Base-by-base conservation (phyloP, 2,797 vertebrate species). In the Aulostomus chinensis region DNA sequence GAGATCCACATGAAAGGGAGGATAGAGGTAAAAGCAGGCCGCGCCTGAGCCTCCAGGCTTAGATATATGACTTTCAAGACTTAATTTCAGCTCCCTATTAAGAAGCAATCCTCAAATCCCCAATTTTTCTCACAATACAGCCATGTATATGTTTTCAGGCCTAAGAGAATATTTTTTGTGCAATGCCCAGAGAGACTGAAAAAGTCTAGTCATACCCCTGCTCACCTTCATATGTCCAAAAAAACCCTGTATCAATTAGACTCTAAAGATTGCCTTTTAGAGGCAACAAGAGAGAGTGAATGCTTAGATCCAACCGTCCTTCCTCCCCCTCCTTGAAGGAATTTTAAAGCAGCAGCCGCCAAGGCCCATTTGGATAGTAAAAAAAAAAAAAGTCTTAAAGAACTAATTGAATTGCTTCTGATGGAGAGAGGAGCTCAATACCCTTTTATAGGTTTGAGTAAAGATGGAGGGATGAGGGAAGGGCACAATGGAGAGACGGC, bases 331-430 rank as follows among this genome's bases (percentile, higher is more conserved):
- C 40, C 39, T 56, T 68, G 28, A 67, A 70, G 65, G 49, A 76
- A 63, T 78, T 49, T 39, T n/a, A n/a, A n/a, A n/a, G 68, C 55
- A 24, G 40, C 53, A 39, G 59, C 54, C 68, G 70, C 70, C 68
- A 75, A 68, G 41, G 61, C 67, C 75, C 64, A 74, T 83, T 80
- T 77, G 57, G 69, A 79, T 56, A 60, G 47, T 71, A 73, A 68
- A 78, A 64, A 66, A 62, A 60, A 49, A 60, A 75, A 69, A 52
- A 22, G 62, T 76, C 62, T 48, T 76, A 71, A 62, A 79, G 42
- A 56, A 50, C 76, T 81, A 85, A 84, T 80, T 86, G 72, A 88
- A 86, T 87, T 83, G 73, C 82, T 61, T 72, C 39, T 76, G 76
- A 78, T 74, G 62, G 72, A 73, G 75, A 80, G 58, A 75, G 45